Percentiles rank a stretch among this genome's conserved stretches.
Conservation (phyloP, 2,113 vertebrate species). For the Crocuta crocuta region DNA sequence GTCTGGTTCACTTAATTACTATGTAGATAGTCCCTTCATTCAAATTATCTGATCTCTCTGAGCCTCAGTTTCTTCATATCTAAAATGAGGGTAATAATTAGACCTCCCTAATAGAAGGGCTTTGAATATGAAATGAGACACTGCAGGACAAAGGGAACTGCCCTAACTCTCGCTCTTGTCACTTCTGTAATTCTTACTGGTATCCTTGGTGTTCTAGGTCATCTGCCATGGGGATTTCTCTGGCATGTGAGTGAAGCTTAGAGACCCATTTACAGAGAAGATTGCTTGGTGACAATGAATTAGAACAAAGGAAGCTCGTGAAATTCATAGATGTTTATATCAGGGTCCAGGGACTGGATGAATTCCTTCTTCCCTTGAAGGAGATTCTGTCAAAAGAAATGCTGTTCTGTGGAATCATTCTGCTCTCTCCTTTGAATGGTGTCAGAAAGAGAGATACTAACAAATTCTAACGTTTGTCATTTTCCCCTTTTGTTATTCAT, state of each 20-base stretch:
- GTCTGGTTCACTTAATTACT: neutral
- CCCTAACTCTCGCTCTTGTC: neutral
- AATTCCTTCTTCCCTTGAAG: conserved; percentile 10
- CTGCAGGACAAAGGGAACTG: neutral
- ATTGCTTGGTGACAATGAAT: neutral
- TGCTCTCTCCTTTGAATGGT: neutral
- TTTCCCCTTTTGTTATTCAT: neutral
- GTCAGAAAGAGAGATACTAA: conserved; percentile 46
- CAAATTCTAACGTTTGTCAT: neutral
- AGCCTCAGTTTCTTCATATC: neutral
- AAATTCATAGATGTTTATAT: conserved; percentile 18
- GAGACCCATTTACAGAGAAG: neutral
- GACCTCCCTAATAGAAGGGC: neutral
- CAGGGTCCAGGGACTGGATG: neutral
- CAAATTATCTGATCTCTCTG: neutral
- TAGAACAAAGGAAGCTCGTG: neutral
- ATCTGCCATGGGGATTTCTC: neutral
- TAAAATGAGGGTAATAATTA: neutral
- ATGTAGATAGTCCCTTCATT: neutral
- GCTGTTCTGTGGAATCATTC: conserved; percentile 11
- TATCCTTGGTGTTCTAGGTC: neutral
- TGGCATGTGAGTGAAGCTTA: neutral
- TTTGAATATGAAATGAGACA: neutral
- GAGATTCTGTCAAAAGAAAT: conserved; percentile 43
- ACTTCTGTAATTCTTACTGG: neutral